A percentile compares a stretch with the other conserved stretches of the same genome.
Conservation (phyloP, 2,113 vertebrate species). For the Podiceps cristatus region DNA sequence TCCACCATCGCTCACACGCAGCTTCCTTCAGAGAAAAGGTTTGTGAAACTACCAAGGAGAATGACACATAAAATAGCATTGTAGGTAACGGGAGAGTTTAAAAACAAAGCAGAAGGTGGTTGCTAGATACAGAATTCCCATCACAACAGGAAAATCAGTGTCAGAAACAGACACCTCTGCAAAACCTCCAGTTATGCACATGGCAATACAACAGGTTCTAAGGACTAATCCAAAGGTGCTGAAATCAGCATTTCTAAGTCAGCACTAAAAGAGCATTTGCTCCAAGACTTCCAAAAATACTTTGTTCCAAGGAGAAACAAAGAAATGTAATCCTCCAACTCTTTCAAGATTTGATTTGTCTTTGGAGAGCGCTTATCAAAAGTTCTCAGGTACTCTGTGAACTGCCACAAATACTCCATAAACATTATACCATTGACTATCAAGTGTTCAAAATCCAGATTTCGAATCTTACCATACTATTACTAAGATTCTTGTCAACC, state of each 20-base stretch:
- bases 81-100: neutral
- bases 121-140: neutral
- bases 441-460: neutral
- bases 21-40: neutral
- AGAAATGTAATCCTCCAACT: neutral
- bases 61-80: neutral
- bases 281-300: neutral
- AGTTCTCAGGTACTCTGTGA: neutral
- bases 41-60: neutral
- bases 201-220: neutral
- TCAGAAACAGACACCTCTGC: neutral
- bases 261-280: neutral
- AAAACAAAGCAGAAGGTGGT: neutral
- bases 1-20: neutral
- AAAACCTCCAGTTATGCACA: neutral
- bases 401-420: neutral
- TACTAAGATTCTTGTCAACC: slow-evolving; percentile 97
- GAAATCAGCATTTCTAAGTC: neutral
- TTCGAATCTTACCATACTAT: slow-evolving; percentile 89
- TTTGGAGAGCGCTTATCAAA: neutral
- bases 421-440: accelerated
- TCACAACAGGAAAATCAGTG: neutral
- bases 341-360: neutral
- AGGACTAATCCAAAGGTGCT: neutral
- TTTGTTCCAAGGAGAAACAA: neutral